A percentile compares a stretch with the other conserved stretches of the same genome.
phyloP scores from a whole-genome alignment of 1,140 invertebrate species.

The Drosophila lini region DNA sequence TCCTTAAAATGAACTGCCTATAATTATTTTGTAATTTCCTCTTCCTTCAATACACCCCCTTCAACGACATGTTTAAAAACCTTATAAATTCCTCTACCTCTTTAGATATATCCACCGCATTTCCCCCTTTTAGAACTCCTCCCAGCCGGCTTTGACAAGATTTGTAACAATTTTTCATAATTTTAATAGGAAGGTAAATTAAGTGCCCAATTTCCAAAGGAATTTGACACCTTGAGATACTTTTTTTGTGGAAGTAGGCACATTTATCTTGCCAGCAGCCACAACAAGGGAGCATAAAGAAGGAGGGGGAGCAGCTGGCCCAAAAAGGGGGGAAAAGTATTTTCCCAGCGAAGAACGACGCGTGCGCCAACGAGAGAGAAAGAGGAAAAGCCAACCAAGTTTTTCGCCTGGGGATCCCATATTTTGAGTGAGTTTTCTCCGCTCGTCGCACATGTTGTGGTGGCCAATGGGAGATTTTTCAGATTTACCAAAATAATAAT shows the following conservation, averaged over 20 bases:
- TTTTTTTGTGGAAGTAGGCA: conserved; percentile 20
- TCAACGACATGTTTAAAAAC: background rate
- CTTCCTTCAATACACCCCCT: background rate
- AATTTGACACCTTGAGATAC: conserved; percentile 62
- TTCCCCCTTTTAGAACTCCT: conserved; percentile 7
- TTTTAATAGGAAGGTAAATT: conserved; percentile 67
- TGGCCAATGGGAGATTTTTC: conserved; percentile 37
- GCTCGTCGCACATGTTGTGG: background rate
- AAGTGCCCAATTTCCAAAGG: conserved; percentile 73
- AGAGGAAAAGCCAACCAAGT: conserved; percentile 18
- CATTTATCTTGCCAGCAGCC: conserved; percentile 52
- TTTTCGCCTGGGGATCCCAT: conserved; percentile 13
- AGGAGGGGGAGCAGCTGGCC: conserved; percentile 9
- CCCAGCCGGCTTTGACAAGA: conserved; percentile 27
- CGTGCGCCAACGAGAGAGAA: conserved; percentile 39
- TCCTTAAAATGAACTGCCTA: too few relatives aligned
- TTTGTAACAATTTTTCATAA: conserved; percentile 68
- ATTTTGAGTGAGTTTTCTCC: conserved; percentile 22
- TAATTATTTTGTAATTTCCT: background rate
- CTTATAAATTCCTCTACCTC: background rate
- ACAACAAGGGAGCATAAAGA: conserved; percentile 25
- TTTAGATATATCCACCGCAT: background rate
- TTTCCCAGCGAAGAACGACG: conserved; percentile 47
- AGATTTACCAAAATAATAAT: conserved; percentile 34
- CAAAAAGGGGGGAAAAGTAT: conserved; percentile 19